Evolutionary conservation across 2,888 invertebrate species (phyloP), one percentile per base, ranked within the genome.

Genomic region (Priocnemis perturbator): DNA sequence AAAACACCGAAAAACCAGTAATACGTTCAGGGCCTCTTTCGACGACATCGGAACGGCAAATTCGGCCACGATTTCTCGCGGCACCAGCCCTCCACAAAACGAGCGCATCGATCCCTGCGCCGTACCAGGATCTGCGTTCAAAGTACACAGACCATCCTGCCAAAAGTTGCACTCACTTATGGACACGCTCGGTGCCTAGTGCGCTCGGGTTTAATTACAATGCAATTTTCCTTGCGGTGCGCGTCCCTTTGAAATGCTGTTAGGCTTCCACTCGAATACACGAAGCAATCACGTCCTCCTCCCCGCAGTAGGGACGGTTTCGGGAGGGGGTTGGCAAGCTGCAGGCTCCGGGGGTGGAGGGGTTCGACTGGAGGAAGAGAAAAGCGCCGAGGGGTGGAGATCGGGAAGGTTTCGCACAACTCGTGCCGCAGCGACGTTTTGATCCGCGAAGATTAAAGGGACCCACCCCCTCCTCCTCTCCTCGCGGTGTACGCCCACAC

Each of bases 371-470:
- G 20, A 50, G 50, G 50, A 50, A 50, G 50, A 37, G n/a, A 48
- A 57, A 30, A 30, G 50, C 44, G 63, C n/a, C 50, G 45, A 23
- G 37, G 47, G 60, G 37, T 11, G 37, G 37, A 37, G 26, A 37
- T 11, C 37, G 37, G 37, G 37, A 11, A 37, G 37, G 44, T 50
- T 60, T 61, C 50, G 20, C n/a, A 47, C 59, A 19, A 17, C 66
- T 67, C 65, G 58, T 66, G 71, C 61, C 71, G 69, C 58, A 64
- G 76, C 76, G 73, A 74, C 84, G 85, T 87, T 88, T 88, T 86
- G 87, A 87, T 88, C 87, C 86, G 81, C 81, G 82, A 87, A 88
- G 88, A 88, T 88, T 88, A 88, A 88, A 88, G 88, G 87, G 83
- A 81, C 79, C 53, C 76, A 73, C 74, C 73, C 68, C 67, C 77